These are phyloP conservation scores for Tadarida brasiliensis DNA, from an alignment of 2,797 vertebrate species.

Conservation along the genomic window DNA sequence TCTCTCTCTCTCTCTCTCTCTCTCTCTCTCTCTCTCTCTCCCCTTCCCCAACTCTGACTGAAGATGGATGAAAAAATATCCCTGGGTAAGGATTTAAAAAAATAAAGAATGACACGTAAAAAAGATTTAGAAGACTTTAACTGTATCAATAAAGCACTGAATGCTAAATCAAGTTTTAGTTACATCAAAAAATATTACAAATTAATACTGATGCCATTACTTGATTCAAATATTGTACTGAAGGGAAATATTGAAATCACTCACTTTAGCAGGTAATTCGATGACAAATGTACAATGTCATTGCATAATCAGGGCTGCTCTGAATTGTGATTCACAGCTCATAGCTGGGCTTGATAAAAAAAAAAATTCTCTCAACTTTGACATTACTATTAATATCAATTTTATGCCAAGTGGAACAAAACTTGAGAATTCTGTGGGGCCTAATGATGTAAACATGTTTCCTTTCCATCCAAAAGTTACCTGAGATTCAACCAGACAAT, in stretches of 20 bases:
- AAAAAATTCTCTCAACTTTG: constrained; percentile 11
- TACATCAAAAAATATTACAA: constrained; percentile 29
- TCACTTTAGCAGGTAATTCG: constrained; percentile 59
- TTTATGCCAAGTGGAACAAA: not conserved
- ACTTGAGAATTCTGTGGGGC: not conserved
- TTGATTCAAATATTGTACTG: not conserved
- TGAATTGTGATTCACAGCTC: constrained; percentile 65
- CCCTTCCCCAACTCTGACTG: no score
- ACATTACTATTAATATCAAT: not conserved
- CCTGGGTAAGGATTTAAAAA: no score
- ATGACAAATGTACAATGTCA: constrained; percentile 66
- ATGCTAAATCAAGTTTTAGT: constrained; percentile 37
- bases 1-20: no score
- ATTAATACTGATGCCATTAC: constrained; percentile 42
- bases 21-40: no score
- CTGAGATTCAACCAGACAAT: not conserved
- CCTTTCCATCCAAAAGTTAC: not conserved
- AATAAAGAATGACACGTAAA: not conserved
- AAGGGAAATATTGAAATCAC: constrained; percentile 38
- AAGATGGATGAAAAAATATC: no score
- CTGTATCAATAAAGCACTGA: not conserved
- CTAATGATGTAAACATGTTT: constrained; percentile 1
- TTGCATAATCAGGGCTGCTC: constrained; percentile 49
- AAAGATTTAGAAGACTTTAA: constrained; percentile 20
- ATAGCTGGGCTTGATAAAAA: constrained; percentile 63